Evolutionary conservation across 2,888 invertebrate species (phyloP).

Genomic region (Pogonocherus hispidulus): DNA sequence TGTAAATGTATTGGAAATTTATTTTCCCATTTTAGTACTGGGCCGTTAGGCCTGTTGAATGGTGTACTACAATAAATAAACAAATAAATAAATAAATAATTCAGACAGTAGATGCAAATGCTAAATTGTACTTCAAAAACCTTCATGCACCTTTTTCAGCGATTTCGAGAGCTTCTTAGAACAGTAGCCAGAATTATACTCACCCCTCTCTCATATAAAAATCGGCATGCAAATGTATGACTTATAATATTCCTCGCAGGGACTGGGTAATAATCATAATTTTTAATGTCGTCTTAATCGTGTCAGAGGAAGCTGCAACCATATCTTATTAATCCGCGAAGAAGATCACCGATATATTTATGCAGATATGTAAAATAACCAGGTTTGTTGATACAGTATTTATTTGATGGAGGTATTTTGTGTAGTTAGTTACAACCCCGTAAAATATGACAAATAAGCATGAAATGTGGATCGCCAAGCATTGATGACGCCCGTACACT

Average conservation of each 20-base stretch:
- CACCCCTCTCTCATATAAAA: neutral
- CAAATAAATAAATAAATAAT: too few species aligned
- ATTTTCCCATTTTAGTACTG: too few species aligned
- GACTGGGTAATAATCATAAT: constrained; percentile 41
- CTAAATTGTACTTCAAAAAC: too few species aligned
- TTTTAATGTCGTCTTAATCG: constrained; percentile 46
- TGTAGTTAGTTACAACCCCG: constrained; percentile 49
- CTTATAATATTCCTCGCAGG: neutral
- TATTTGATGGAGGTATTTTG: constrained; percentile 53
- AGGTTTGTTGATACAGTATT: constrained; percentile 55
- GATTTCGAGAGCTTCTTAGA: too few species aligned
- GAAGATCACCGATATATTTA: constrained; percentile 37
- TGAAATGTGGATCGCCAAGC: constrained; percentile 52
- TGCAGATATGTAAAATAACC: constrained; percentile 49
- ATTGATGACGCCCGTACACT: neutral
- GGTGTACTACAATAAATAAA: too few species aligned
- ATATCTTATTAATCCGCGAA: constrained; percentile 42
- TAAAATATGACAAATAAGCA: constrained; percentile 60
- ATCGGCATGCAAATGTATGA: neutral
- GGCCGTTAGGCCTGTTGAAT: too few species aligned
- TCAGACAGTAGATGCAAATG: too few species aligned
- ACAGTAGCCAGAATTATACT: too few species aligned
- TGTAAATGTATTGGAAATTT: too few species aligned
- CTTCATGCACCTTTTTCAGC: too few species aligned
- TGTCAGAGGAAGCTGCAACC: constrained; percentile 39